Evolutionary conservation across 2,888 invertebrate genomes (phyloP).

Genomic region (Chrysomela aeneicollis): DNA sequence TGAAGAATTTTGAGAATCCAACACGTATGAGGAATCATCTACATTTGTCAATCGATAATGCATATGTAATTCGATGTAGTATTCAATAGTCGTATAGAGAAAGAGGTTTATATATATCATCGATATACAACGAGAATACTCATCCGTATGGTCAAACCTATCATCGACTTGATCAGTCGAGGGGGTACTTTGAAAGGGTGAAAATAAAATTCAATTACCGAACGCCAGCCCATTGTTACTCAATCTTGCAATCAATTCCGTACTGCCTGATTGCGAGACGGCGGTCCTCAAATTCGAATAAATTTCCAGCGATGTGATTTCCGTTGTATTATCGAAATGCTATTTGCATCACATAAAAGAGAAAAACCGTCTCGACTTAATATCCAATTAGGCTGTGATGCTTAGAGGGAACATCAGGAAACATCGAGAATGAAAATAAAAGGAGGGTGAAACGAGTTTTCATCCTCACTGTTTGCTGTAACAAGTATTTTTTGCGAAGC

Average conservation of each 20-base stretch:
- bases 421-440: conserved; percentile 4
- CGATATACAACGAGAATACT: neutral
- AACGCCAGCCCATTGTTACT: conserved; percentile 1
- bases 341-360: conserved; percentile 11
- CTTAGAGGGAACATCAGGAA: conserved; percentile 10
- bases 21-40: no score
- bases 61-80: no score
- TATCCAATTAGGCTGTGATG: conserved; percentile 15
- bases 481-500: no score
- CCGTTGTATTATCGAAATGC: conserved; percentile 12
- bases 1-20: no score
- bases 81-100: no score
- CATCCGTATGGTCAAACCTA: neutral
- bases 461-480: neutral
- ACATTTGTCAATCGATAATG: no score
- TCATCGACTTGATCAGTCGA: neutral
- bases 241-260: conserved; percentile 4
- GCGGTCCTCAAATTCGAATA: conserved; percentile 6
- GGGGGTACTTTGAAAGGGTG: neutral
- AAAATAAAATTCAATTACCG: neutral
- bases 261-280: conserved; percentile 8
- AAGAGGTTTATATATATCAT: no score
- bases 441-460: conserved; percentile 2
- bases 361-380: conserved; percentile 10
- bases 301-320: conserved; percentile 4